Base-by-base conservation (phyloP, 92 coral and sea anemone genomes). In the Nematostella vectensis region DNA sequence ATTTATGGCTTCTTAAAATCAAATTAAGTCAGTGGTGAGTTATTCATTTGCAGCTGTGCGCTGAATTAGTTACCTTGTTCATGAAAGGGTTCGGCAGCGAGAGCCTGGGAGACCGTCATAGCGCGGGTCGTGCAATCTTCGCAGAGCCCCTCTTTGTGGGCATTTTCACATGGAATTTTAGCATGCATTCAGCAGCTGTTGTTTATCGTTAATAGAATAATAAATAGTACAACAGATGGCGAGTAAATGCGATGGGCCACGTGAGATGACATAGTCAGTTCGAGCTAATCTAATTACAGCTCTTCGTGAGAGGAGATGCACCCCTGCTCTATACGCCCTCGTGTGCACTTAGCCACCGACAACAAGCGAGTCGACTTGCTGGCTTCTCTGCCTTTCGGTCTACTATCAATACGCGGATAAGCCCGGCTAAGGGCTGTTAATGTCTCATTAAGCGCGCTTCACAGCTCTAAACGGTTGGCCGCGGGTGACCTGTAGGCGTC, bases 171-270 rank as follows among this genome's bases (percentile, higher is more conserved):
- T 93, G 99, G 99, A 95, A 93, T 93, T 81, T 83, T 75, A 93
- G 82, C 97, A 89, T 81, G 87, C 82, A 72, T 62, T 69, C 62
- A 72, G 70, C 99, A 93, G 93, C 99, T 93, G 99, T 93, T 88
- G 93, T 87, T 86, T 93, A 75, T 93, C 85, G 81, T 77, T 83
- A 93, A 93, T 87, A 93, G 96, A 93, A 93, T 93, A 87, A 85
- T 78, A 87, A 93, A 78, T 83, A 88, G 89, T 80, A 68, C 89
- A 81, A 83, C 99, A 93, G 99, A 93, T 93, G 99, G 99, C 80
- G 75, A 63, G 78, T 93, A 93, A 93, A 93, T 93, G 94, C 79
- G 88, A 86, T 82, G 75, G 68, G 77, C 87, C 95, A 87, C 95
- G 95, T 81, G 89, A 88, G 86, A 74, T 70, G 88, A 72, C 88